phyloP scores from a whole-genome alignment of 2,797 vertebrate species.

The Lithobates sylvaticus region DNA sequence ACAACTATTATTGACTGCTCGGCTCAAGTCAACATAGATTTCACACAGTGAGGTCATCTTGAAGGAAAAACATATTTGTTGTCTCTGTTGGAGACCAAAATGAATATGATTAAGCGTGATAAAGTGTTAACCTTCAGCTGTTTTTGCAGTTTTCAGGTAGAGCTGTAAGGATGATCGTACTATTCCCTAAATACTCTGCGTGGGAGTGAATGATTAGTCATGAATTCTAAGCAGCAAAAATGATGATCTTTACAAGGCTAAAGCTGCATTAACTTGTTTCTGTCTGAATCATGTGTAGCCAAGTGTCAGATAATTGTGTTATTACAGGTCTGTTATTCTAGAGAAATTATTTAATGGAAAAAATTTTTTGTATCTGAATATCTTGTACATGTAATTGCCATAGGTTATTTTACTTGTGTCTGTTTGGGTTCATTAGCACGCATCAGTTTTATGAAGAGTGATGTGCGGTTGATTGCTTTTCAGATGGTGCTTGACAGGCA shows the following conservation, averaged over 20 bases:
- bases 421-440: background rate
- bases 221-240: slow-evolving; percentile 20
- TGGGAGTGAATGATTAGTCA: slow-evolving; percentile 9
- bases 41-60: slow-evolving; percentile 20
- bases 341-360: background rate
- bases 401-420: background rate
- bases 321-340: background rate
- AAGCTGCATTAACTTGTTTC: slow-evolving; percentile 22
- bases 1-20: slow-evolving; percentile 30
- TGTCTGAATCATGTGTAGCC: background rate
- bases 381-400: background rate
- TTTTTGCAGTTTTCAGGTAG: slow-evolving; percentile 3
- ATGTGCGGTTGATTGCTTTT: too few relatives aligned
- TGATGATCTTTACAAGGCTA: slow-evolving; percentile 27
- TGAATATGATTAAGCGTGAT: slow-evolving; percentile 12
- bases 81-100: slow-evolving; percentile 26
- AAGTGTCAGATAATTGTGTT: background rate
- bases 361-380: background rate
- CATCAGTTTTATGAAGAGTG: too few relatives aligned
- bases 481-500: too few relatives aligned
- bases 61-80: slow-evolving; percentile 5
- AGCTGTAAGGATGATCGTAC: background rate
- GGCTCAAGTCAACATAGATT: slow-evolving; percentile 17
- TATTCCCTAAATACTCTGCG: slow-evolving; percentile 20
- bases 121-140: slow-evolving; percentile 12